A percentile compares a stretch with the other conserved stretches of the same genome.
phyloP scores from a whole-genome alignment of 2,888 invertebrate genomes.

The Cetonia aurata region DNA sequence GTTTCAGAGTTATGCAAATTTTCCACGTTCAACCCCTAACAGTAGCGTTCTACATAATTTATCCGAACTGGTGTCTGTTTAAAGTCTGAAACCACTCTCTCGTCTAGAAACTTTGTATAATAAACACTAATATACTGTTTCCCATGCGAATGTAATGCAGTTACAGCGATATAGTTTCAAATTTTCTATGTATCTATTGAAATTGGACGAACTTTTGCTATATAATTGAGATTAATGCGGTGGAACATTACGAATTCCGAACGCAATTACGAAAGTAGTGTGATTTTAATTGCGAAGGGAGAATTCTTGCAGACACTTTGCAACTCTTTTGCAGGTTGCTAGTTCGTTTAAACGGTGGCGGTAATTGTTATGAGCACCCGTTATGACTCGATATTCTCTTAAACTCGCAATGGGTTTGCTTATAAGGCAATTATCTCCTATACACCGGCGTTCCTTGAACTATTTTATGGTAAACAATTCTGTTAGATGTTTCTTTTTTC shows the following conservation, averaged over 20 bases:
- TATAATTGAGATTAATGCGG: slow-evolving; percentile 19
- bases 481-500: no score
- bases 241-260: not conserved
- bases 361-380: no score
- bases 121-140: slow-evolving; percentile 26
- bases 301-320: no score
- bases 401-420: no score
- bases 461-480: no score
- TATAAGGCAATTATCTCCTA: no score
- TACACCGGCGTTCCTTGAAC: no score
- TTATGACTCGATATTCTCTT: no score
- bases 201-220: slow-evolving; percentile 6
- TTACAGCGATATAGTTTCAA: slow-evolving; percentile 1
- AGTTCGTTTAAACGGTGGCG: no score
- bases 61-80: slow-evolving; percentile 11
- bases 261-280: no score
- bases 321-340: no score
- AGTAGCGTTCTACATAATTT: slow-evolving; percentile 12
- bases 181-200: slow-evolving; percentile 10
- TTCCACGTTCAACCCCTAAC: slow-evolving; percentile 7
- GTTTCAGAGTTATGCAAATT: slow-evolving; percentile 25
- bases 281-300: no score
- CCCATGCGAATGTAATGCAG: not conserved
- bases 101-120: slow-evolving; percentile 19
- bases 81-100: slow-evolving; percentile 7